phyloP scores from a whole-genome alignment of 92 coral and sea anemone species.

The Hydrozoanthus gracilis region DNA sequence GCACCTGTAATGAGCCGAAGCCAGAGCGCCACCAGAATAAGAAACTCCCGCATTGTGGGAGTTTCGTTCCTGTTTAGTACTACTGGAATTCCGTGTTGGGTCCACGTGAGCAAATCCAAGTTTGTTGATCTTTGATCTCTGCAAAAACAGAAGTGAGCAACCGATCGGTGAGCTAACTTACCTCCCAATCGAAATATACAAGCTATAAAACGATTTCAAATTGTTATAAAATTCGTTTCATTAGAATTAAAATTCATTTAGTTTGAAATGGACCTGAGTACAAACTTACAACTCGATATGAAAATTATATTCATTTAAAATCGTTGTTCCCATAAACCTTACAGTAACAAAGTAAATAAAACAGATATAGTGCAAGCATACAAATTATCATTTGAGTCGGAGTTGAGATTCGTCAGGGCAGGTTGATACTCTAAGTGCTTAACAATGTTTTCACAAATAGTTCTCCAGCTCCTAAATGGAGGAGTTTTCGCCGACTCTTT shows the following conservation, averaged over 20 bases:
- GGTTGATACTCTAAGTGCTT: background rate
- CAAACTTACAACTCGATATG: too few relatives aligned
- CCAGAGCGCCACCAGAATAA: background rate
- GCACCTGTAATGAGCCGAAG: constrained; percentile 37
- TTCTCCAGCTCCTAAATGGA: background rate
- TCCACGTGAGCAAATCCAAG: background rate
- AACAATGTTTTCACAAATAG: background rate
- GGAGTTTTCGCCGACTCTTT: background rate
- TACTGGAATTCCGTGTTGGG: constrained; percentile 19
- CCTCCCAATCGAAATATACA: background rate
- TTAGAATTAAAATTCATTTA: background rate
- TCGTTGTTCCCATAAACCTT: background rate
- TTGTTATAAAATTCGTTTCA: background rate
- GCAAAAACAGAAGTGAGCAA: background rate
- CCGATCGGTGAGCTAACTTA: background rate
- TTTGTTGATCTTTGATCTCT: constrained; percentile 34
- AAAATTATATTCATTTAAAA: background rate
- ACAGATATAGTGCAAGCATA: background rate
- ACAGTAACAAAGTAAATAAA: background rate
- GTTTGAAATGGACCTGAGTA: background rate
- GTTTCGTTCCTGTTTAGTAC: background rate
- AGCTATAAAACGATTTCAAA: background rate
- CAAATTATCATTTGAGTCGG: background rate
- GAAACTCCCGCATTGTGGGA: constrained; percentile 41
- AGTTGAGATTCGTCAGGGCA: background rate